Evolutionary conservation across 2,888 invertebrate genomes (phyloP).

Genomic region (Empis livida): DNA sequence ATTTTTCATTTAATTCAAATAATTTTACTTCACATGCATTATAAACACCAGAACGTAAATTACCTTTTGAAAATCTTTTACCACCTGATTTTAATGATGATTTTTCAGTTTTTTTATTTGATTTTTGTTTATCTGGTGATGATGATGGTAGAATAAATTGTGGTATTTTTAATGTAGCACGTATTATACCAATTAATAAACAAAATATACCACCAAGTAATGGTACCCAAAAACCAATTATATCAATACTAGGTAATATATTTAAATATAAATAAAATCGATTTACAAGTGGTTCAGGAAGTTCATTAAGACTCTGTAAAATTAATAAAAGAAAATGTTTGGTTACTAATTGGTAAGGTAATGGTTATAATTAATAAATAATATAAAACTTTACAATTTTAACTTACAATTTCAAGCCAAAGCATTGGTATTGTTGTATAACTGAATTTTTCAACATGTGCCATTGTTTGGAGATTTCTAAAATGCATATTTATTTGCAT

Average conservation of each 20-base stretch:
- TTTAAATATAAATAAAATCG: slow-evolving; percentile 63
- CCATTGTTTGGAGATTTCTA: slow-evolving; percentile 51
- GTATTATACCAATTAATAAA: slow-evolving; percentile 27
- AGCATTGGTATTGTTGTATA: slow-evolving; percentile 64
- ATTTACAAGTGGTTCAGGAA: slow-evolving; percentile 47
- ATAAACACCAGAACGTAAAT: slow-evolving; percentile 22
- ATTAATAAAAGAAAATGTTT: slow-evolving; percentile 1
- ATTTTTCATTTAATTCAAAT: slow-evolving; percentile 19
- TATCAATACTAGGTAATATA: slow-evolving; percentile 51
- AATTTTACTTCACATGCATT: slow-evolving; percentile 29
- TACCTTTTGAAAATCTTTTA: slow-evolving; percentile 24
- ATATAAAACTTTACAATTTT: background rate
- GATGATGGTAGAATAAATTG: slow-evolving; percentile 12
- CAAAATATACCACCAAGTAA: slow-evolving; percentile 21
- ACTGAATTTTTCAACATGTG: slow-evolving; percentile 52
- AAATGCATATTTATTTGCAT: slow-evolving; percentile 82
- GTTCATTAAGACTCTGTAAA: slow-evolving; percentile 53
- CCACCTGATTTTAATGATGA: slow-evolving; percentile 7
- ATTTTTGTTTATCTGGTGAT: background rate
- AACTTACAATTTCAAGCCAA: slow-evolving; percentile 85
- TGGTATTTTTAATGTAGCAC: slow-evolving; percentile 28
- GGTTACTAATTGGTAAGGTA: background rate
- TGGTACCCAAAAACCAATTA: slow-evolving; percentile 28
- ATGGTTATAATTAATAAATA: background rate
- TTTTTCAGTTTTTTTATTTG: background rate